Base-by-base conservation (phyloP, 2,888 invertebrate species). In the Graphium colonna region DNA sequence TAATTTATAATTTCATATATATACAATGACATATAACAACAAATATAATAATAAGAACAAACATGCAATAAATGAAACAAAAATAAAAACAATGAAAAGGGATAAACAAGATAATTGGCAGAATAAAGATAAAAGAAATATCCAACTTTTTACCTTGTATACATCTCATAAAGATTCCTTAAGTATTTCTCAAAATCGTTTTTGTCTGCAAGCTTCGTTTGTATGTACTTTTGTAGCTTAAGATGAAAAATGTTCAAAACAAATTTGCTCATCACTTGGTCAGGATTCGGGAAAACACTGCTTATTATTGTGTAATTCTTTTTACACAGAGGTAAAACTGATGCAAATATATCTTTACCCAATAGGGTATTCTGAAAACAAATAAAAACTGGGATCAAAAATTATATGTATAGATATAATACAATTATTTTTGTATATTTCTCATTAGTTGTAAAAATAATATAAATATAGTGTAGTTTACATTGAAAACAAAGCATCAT, bases 231-330 rank as follows among this genome's bases (percentile, higher is more conserved):
- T 88, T 95, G 94, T 39, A 97, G 90, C 78, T 97, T 96, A 5
- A 97, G 90, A 65, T 97, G 96, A 81, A 97, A 99, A 57, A 99
- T 95, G 77, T 98, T 98, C 13, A 98, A 91, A 42, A 99, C 96
- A 81, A 98, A 97, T 89, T 99, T 99, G 55, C 97, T 96, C 97
- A 99, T 98, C 7, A 99, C 98, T 89, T 97, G 96, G 63, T 98
- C 97, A 0, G 98, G 97, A 80, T 97, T 97, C 4, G 94, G 94
- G 77, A 99, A 99, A 1, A 99, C 98, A 71, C 95, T 94, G 71
- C 94, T 94, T 59, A 97, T 96, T 58, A 95, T 91, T 67, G 93
- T 92, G 78, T 96, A 92, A 84, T 96, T 97, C 73, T 94, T 95
- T 66, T 94, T 94, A 81, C 98, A 98, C 63, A 99, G 90, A 0